Conservation (phyloP, 2,888 invertebrate species). For the Monochamus alternatus region DNA sequence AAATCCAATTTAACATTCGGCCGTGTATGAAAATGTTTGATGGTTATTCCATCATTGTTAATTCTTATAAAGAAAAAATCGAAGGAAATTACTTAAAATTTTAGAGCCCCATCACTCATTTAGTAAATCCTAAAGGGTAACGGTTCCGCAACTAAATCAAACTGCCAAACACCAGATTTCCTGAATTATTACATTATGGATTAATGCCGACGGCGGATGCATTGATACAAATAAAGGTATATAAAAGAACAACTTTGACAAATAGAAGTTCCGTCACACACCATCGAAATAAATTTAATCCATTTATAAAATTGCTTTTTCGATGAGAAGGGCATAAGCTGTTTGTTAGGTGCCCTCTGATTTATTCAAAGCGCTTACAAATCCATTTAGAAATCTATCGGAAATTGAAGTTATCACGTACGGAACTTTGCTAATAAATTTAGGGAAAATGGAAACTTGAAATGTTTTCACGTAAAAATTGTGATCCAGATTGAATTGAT, state of each 20-base stretch:
- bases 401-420: constrained; percentile 54
- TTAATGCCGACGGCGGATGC: no score
- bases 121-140: no score
- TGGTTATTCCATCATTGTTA: no score
- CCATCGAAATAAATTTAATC: constrained; percentile 41
- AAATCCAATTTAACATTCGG: no score
- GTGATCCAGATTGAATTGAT: constrained; percentile 11
- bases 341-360: constrained; percentile 40
- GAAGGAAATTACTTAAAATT: no score
- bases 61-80: no score
- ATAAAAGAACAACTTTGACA: constrained; percentile 25
- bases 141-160: no score
- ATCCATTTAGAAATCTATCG: constrained; percentile 49
- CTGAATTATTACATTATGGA: no score
- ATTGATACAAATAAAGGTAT: no score
- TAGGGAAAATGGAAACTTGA: constrained; percentile 41
- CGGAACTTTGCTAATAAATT: constrained; percentile 52
- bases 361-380: constrained; percentile 45
- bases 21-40: no score
- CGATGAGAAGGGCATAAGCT: constrained; percentile 37
- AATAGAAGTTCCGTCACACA: constrained; percentile 23
- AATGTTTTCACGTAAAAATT: constrained; percentile 35
- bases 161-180: no score
- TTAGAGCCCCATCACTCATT: no score
- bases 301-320: constrained; percentile 40